Percentiles rank a stretch among this genome's conserved stretches.
Conservation (phyloP, 2,888 invertebrate genomes). For the Andrena fulva region DNA sequence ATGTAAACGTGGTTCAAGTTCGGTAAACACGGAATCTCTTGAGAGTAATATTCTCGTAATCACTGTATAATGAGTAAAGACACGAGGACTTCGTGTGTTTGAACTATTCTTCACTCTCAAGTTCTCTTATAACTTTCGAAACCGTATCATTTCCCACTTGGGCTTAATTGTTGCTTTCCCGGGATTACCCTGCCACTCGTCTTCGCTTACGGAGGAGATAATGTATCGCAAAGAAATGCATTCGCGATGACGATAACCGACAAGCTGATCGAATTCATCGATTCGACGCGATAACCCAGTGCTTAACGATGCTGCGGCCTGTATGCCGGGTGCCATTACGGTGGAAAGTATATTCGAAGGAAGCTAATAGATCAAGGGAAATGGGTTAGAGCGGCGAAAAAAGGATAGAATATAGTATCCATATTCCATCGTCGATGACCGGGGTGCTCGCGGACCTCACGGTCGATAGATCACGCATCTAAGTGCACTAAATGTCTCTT, state of each 20-base stretch:
- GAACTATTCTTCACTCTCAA: too few relatives aligned
- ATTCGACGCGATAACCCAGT: background rate
- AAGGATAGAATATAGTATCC: constrained; percentile 68
- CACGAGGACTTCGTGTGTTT: too few relatives aligned
- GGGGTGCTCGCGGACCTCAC: constrained; percentile 42
- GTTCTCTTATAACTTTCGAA: too few relatives aligned
- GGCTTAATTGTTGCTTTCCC: too few relatives aligned
- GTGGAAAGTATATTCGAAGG: constrained; percentile 56
- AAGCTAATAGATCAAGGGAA: constrained; percentile 74
- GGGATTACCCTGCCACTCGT: too few relatives aligned
- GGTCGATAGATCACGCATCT: constrained; percentile 77
- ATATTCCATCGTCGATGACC: constrained; percentile 66
- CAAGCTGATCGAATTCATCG: background rate
- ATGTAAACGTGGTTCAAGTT: too few relatives aligned
- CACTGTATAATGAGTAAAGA: too few relatives aligned
- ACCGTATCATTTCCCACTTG: too few relatives aligned
- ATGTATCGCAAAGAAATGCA: background rate
- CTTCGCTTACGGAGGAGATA: background rate
- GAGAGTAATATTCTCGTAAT: too few relatives aligned
- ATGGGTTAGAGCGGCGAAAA: constrained; percentile 71
- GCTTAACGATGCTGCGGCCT: constrained; percentile 28
- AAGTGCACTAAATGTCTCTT: constrained; percentile 79
- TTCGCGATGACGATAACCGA: background rate
- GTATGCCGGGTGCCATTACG: constrained; percentile 51
- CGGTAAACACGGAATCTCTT: too few relatives aligned